A percentile compares a stretch with the other conserved stretches of the same genome.
phyloP scores from a whole-genome alignment of 2,888 invertebrate genomes.

The Lasioglossum malachurum region DNA sequence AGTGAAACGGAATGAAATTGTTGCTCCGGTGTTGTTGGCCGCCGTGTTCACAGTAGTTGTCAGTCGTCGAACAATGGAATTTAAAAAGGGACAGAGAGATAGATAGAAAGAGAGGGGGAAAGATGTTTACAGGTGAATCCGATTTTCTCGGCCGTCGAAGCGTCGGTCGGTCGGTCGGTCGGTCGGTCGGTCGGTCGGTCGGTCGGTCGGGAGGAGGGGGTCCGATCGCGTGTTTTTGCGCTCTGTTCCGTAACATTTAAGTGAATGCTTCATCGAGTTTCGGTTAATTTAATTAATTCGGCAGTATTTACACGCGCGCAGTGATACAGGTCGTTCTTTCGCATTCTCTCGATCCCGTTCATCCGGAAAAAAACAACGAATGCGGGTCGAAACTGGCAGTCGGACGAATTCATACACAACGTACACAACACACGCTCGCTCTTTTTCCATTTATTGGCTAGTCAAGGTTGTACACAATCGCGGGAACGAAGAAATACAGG shows the following conservation, averaged over 20 bases:
- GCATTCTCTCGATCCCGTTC: slow-evolving; percentile 8
- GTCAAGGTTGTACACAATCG: neutral
- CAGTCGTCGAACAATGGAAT: slow-evolving; percentile 37
- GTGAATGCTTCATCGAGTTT: slow-evolving; percentile 53
- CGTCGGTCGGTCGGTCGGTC: neutral
- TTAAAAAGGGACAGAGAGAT: slow-evolving; percentile 24
- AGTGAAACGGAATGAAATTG: slow-evolving; percentile 64
- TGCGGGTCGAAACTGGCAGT: slow-evolving; percentile 57
- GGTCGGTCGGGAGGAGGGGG: neutral
- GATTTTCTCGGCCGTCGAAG: neutral
- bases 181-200: neutral
- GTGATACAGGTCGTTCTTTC: neutral
- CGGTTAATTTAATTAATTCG: slow-evolving; percentile 62
- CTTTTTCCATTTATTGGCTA: neutral
- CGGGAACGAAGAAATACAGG: neutral
- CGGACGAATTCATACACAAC: slow-evolving; percentile 56
- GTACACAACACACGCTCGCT: neutral
- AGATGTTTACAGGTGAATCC: slow-evolving; percentile 21
- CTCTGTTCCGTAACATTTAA: slow-evolving; percentile 44
- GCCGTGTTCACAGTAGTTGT: slow-evolving; percentile 46
- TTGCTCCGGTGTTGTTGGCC: slow-evolving; percentile 39
- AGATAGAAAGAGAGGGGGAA: neutral
- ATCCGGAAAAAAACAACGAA: neutral
- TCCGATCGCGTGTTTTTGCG: neutral
- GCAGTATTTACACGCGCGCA: slow-evolving; percentile 64